These are phyloP conservation scores for Enteromius afrohamiltoni DNA, from an alignment of 2,797 vertebrate genomes.

Conservation along the genomic window DNA sequence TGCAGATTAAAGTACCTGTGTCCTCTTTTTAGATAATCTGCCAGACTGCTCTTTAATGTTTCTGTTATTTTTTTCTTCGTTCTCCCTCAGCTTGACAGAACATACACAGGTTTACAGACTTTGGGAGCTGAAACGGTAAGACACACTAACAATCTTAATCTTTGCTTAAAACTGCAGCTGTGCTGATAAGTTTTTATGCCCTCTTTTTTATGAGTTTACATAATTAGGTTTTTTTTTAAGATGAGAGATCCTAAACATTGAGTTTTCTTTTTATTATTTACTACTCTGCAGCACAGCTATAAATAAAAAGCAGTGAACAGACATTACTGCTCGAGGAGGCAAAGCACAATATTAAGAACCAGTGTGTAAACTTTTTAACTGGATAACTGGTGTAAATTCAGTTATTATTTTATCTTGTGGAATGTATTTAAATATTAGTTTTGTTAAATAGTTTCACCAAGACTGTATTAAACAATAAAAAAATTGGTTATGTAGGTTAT, in stretches of 20 bases:
- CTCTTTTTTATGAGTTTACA: neutral
- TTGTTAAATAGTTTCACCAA: neutral
- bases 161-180: neutral
- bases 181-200: neutral
- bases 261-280: neutral
- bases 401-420: neutral
- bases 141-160: slow-evolving; percentile 20
- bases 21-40: neutral
- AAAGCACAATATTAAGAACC: neutral
- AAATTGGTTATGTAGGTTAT: too few species aligned
- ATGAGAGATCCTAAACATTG: neutral
- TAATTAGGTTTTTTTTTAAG: neutral
- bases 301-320: neutral
- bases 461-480: neutral
- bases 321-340: neutral
- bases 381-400: neutral
- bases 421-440: neutral
- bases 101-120: slow-evolving; percentile 97
- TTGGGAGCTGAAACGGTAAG: slow-evolving; percentile 97
- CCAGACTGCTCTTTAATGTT: slow-evolving; percentile 27
- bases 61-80: slow-evolving; percentile 40
- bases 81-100: slow-evolving; percentile 90
- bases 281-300: neutral
- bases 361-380: neutral
- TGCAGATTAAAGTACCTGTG: neutral